Evolutionary conservation across 2,797 vertebrate species (phyloP).

Genomic region (Garrulus glandarius): DNA sequence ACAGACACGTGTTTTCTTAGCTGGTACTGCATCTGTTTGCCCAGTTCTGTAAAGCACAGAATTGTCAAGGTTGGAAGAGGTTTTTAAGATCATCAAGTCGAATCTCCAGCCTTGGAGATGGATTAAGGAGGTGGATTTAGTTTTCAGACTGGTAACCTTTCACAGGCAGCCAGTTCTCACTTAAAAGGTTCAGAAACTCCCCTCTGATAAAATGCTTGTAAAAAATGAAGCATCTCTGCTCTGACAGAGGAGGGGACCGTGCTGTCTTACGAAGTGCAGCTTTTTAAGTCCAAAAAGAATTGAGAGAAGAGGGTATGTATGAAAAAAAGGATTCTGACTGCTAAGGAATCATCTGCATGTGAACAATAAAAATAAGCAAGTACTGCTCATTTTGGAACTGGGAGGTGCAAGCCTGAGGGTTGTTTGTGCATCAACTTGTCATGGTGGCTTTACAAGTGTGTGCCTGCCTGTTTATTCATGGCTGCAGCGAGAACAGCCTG

Average conservation of each 20-base stretch:
- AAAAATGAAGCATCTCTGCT: not conserved
- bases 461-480: constrained; percentile 34
- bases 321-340: not conserved
- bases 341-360: not conserved
- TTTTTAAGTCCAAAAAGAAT: not conserved
- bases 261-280: not conserved
- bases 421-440: constrained; percentile 38
- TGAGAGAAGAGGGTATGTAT: not conserved
- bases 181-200: not conserved
- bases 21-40: not conserved
- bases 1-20: not conserved
- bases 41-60: not conserved
- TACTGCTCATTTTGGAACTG: not conserved
- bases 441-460: constrained; percentile 40
- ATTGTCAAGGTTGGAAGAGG: not conserved
- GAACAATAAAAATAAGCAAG: constrained; percentile 23
- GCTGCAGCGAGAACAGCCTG: not conserved
- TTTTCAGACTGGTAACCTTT: not conserved
- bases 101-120: not conserved
- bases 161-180: not conserved
- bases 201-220: not conserved
- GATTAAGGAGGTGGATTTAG: not conserved
- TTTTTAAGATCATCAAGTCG: not conserved
- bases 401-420: constrained; percentile 9
- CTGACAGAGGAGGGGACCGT: not conserved